Evolutionary conservation across 2,113 vertebrate genomes (phyloP).

Genomic region (Chamaea fasciata): DNA sequence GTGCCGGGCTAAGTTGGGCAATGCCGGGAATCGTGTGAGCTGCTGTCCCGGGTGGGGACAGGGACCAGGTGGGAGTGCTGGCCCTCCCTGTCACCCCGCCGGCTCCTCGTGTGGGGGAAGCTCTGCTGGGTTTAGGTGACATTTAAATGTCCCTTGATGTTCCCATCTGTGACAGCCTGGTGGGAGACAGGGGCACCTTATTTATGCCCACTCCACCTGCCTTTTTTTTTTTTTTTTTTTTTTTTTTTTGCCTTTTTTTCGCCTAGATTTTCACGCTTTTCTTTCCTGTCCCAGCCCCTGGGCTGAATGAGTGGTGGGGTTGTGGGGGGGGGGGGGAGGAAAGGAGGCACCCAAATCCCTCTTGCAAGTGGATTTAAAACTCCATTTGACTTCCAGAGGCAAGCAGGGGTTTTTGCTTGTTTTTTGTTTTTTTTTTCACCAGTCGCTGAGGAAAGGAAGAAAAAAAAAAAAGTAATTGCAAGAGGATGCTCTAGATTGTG

Average conservation of each 20-base stretch:
- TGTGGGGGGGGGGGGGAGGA: not conserved
- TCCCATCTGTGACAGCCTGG: not conserved
- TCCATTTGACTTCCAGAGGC: constrained; percentile 5
- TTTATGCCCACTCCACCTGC: not conserved
- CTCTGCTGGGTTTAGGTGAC: constrained; percentile 20
- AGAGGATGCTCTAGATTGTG: constrained; percentile 21
- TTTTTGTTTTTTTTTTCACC: not conserved
- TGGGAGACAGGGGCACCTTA: not conserved
- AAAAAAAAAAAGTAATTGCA: constrained; percentile 46
- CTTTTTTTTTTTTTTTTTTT: not conserved
- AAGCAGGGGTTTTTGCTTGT: not conserved
- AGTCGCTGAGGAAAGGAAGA: not conserved
- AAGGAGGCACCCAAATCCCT: not conserved
- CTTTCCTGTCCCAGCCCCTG: not conserved
- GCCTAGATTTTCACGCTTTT: not conserved
- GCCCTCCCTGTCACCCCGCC: not conserved
- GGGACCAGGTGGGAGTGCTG: accelerated
- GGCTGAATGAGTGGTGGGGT: not conserved
- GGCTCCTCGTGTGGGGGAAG: not conserved
- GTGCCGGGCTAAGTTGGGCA: not conserved
- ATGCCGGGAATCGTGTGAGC: not conserved
- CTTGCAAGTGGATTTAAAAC: not conserved
- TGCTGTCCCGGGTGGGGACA: not conserved
- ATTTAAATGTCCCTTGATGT: constrained; percentile 59
- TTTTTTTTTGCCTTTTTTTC: not conserved